Evolutionary conservation across 23 tunicate species (phyloP), one percentile per base, ranked within the genome.

Genomic region (Botrylloides violaceus): DNA sequence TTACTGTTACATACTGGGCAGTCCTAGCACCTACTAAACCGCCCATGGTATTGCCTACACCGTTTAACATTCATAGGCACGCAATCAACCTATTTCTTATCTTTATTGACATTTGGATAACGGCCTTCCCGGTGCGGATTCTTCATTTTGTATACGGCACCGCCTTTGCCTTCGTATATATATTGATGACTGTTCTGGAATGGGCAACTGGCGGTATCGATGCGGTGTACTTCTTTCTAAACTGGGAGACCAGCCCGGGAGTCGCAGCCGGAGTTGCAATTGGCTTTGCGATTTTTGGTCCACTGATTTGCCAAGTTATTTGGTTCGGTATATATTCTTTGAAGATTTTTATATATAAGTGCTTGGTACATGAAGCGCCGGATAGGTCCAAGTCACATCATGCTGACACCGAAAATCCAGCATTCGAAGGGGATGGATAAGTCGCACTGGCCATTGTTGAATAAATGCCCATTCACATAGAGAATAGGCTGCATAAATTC

Each of bases 1-100:
- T 43, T 7, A 43, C 53, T 15, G 15, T 43, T 15, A 15, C 15
- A 15, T 43, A 43, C 15, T 43, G 53, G 53, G 53, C 15, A 15
- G 53, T 15, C 9, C 53, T 43, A 43, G 53, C 53, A 15, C 53
- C 53, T 7, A 15, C 53, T 9, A 15, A 9, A 43, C 12, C 53
- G 12, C 53, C 53, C 12, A 15, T 9, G 53, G 15, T 15, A 15
- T 43, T 43, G 15, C 21, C 23, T 0, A 22, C 19, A 18, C 65
- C 65, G n/a, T 60, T 60, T 22, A 29, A 60, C 65, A 1, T 60
- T 1, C 65, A 60, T 60, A 18, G 18, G 29, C 65, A 60, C 32
- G 65, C 65, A 26, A 60, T 60, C 29, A 60, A 23, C 26, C 15
- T 22, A 20, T 12, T 60, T 15, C 25, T 60, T n/a, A 18, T n/a